A percentile compares a stretch with the other conserved stretches of the same genome.
These are phyloP conservation scores for Malacoctenus gilli DNA, from an alignment of 2,797 vertebrate genomes.

Conservation along the genomic window DNA sequence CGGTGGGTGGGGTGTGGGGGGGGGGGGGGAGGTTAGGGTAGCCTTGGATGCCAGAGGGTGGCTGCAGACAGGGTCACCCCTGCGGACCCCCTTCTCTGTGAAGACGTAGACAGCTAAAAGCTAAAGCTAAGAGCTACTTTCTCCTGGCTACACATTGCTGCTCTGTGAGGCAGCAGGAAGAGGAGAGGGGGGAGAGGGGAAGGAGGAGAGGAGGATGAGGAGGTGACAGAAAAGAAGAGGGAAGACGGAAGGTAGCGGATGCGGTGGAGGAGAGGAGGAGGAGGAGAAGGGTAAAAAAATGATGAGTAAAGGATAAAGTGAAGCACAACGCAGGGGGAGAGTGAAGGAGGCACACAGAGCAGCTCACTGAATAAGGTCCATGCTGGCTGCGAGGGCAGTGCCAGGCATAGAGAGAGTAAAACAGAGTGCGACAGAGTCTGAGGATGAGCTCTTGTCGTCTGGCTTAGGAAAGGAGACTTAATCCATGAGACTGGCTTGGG, in stretches of 20 bases:
- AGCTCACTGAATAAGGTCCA: slow-evolving; percentile 47
- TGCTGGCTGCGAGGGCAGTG: slow-evolving; percentile 34
- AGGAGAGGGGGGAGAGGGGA: not conserved
- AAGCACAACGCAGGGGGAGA: slow-evolving; percentile 1
- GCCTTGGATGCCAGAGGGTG: slow-evolving; percentile 15
- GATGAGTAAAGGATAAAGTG: slow-evolving; percentile 20
- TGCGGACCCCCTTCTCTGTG: slow-evolving; percentile 32
- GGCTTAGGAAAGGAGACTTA: slow-evolving; percentile 72
- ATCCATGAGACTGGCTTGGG: slow-evolving; percentile 72
- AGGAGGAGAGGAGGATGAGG: not conserved
- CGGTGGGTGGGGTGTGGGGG: slow-evolving; percentile 1
- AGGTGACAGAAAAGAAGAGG: not conserved
- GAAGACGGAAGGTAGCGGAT: slow-evolving; percentile 16
- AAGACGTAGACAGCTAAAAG: slow-evolving; percentile 34
- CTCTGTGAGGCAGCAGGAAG: slow-evolving; percentile 39
- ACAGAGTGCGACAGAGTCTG: slow-evolving; percentile 40
- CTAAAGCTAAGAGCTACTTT: slow-evolving; percentile 67
- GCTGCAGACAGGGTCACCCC: slow-evolving; percentile 40
- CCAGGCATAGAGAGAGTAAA: slow-evolving; percentile 34
- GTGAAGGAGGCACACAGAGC: slow-evolving; percentile 42
- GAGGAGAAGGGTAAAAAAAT: slow-evolving; percentile 6
- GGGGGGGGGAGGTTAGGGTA: slow-evolving; percentile 14
- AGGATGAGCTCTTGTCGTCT: slow-evolving; percentile 63
- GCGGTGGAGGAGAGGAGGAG: not conserved
- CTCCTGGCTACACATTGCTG: slow-evolving; percentile 73